phyloP scores from a whole-genome alignment of 1,140 invertebrate genomes.

The Laupala kohalensis region DNA sequence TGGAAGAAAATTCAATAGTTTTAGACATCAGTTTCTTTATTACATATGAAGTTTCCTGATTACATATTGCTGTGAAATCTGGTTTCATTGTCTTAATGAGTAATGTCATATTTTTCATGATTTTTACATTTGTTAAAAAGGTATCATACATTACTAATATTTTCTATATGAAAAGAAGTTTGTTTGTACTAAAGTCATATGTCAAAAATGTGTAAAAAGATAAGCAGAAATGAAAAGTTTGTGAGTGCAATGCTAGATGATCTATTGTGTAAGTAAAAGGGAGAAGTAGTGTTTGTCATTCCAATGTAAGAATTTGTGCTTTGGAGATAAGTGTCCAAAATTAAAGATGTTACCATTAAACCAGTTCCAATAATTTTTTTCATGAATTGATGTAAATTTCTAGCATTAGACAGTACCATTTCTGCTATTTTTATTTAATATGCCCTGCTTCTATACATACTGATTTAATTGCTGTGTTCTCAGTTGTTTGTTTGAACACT shows the following conservation, averaged over 20 bases:
- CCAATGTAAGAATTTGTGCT: background rate
- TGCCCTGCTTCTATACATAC: background rate
- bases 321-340: background rate
- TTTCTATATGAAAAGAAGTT: background rate
- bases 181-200: constrained; percentile 1
- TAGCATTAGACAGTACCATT: background rate
- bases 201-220: background rate
- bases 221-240: background rate
- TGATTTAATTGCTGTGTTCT: background rate
- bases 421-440: background rate
- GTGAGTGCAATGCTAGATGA: background rate
- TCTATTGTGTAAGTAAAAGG: background rate
- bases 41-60: background rate
- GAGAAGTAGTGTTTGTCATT: background rate
- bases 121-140: background rate
- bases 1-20: background rate
- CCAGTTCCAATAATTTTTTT: background rate
- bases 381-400: background rate
- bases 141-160: background rate
- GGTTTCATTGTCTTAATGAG: background rate
- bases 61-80: background rate
- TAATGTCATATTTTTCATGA: background rate
- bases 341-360: background rate
- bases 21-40: background rate
- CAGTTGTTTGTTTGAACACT: background rate